A percentile compares a stretch with the other conserved stretches of the same genome.
phyloP scores from a whole-genome alignment of 2,113 vertebrate genomes.

The Camelus bactrianus region DNA sequence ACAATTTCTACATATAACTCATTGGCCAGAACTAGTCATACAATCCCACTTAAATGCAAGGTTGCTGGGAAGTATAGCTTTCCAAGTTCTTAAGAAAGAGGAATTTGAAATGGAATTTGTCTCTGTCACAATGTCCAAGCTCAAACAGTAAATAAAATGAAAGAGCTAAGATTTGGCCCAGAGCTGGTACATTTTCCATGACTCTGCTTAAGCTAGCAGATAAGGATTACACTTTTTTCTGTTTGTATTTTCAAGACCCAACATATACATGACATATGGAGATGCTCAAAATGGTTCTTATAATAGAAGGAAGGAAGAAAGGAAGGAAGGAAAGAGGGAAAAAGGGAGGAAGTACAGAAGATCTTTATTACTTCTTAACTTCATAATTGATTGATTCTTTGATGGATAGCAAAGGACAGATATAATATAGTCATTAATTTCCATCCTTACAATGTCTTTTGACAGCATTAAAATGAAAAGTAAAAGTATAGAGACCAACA shows the following conservation, averaged over 20 bases:
- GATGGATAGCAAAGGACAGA: background rate
- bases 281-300: constrained; percentile 23
- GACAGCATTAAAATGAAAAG: background rate
- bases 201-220: background rate
- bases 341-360: background rate
- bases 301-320: background rate
- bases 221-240: background rate
- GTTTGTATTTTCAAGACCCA: background rate
- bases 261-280: background rate
- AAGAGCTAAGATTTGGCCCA: background rate
- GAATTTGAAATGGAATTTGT: constrained; percentile 46
- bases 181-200: background rate
- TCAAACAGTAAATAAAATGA: constrained; percentile 41
- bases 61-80: constrained; percentile 22
- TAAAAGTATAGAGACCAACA: background rate
- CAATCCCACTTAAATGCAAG: background rate
- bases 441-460: background rate
- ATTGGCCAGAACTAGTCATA: constrained; percentile 1
- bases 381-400: background rate
- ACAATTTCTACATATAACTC: background rate
- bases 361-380: constrained; percentile 17
- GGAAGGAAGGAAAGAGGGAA: background rate
- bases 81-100: constrained; percentile 47
- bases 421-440: background rate
- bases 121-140: background rate